Conservation (phyloP, 1,140 invertebrate species). For the Psilanteris sp. region DNA sequence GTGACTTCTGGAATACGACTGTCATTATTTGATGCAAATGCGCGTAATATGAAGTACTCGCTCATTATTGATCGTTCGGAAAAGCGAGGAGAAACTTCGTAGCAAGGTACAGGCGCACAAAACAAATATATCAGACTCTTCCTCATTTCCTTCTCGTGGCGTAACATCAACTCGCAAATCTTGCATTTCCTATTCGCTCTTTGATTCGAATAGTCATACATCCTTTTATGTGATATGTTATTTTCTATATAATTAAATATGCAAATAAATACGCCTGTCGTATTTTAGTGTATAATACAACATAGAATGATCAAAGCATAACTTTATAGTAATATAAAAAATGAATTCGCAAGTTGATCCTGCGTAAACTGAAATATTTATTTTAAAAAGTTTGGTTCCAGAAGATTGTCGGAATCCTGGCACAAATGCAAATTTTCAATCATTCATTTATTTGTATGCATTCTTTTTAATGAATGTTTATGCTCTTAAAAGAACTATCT, state of each 20-base stretch:
- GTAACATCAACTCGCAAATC: slow-evolving; percentile 27
- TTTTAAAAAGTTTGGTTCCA: too few relatives aligned
- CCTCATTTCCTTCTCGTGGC: slow-evolving; percentile 26
- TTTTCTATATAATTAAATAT: slow-evolving; percentile 28
- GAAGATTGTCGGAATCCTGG: too few relatives aligned
- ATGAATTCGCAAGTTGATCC: too few relatives aligned
- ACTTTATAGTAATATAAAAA: too few relatives aligned
- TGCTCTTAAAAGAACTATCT: too few relatives aligned
- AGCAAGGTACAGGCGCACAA: slow-evolving; percentile 35
- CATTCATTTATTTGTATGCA: too few relatives aligned
- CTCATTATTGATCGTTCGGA: slow-evolving; percentile 43
- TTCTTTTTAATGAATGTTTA: too few relatives aligned
- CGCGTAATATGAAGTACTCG: slow-evolving; percentile 23
- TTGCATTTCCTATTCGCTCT: slow-evolving; percentile 6
- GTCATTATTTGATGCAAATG: slow-evolving; percentile 50
- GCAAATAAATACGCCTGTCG: too few relatives aligned
- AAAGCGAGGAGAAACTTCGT: slow-evolving; percentile 41
- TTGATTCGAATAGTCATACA: slow-evolving; percentile 20
- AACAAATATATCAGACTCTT: slow-evolving; percentile 57
- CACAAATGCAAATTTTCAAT: too few relatives aligned
- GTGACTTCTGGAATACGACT: slow-evolving; percentile 21
- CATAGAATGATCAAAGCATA: slow-evolving; percentile 4
- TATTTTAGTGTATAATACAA: slow-evolving; percentile 17
- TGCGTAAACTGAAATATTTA: too few relatives aligned
- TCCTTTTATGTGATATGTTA: slow-evolving; percentile 19